These are phyloP conservation scores for Gnathonemus longibarbis DNA, from an alignment of 2,113 vertebrate genomes.

Conservation along the genomic window DNA sequence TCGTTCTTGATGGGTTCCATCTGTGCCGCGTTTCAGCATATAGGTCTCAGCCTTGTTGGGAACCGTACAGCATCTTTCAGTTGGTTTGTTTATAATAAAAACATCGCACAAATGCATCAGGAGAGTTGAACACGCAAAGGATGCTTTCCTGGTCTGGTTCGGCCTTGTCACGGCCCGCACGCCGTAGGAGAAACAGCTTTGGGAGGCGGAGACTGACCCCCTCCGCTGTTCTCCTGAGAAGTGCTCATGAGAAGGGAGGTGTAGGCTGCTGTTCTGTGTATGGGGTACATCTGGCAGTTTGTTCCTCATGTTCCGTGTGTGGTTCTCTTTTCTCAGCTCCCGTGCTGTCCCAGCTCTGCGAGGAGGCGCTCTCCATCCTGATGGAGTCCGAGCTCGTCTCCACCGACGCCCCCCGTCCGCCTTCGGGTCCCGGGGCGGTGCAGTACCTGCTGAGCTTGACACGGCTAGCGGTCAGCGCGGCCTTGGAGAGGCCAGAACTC, in stretches of 20 bases:
- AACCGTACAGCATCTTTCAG: background rate
- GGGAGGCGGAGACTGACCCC: background rate
- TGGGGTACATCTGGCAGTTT: slow-evolving; percentile 36
- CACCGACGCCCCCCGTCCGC: slow-evolving; percentile 32
- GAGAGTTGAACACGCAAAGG: background rate
- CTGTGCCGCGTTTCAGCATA: background rate
- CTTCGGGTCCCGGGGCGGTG: slow-evolving; percentile 62
- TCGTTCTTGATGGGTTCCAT: background rate
- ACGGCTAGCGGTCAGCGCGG: slow-evolving; percentile 54
- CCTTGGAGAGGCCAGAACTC: slow-evolving; percentile 34
- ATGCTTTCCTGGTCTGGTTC: background rate
- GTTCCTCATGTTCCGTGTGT: background rate
- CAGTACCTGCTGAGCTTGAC: slow-evolving; percentile 83
- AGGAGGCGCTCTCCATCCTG: slow-evolving; percentile 56
- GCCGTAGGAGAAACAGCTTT: background rate
- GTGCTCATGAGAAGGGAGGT: background rate
- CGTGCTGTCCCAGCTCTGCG: slow-evolving; percentile 59
- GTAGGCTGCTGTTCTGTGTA: slow-evolving; percentile 8
- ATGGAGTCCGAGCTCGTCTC: slow-evolving; percentile 65
- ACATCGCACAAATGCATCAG: background rate
- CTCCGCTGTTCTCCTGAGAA: background rate
- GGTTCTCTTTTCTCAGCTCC: slow-evolving; percentile 48
- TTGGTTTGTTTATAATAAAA: background rate
- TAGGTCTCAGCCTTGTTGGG: background rate
- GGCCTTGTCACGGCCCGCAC: background rate